Evolutionary conservation across 2,888 invertebrate species (phyloP).

Genomic region (Leptodirus hochenwartii): DNA sequence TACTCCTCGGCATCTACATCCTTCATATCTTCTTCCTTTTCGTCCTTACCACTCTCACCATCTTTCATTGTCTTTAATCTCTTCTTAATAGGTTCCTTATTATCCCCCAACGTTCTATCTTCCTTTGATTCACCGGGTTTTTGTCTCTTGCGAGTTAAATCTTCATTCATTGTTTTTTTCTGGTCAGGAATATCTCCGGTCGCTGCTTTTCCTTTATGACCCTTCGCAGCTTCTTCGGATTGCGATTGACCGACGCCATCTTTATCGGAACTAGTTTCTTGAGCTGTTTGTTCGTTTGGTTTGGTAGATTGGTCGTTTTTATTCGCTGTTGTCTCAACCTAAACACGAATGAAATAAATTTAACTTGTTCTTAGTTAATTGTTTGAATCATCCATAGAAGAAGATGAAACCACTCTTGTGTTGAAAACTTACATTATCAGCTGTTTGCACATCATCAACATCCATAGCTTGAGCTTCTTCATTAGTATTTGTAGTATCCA

Average conservation of each 20-base stretch:
- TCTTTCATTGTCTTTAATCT: conserved; percentile 36
- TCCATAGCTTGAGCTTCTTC: conserved; percentile 28
- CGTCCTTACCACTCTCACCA: conserved; percentile 23
- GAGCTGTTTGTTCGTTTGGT: conserved; percentile 31
- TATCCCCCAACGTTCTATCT: conserved; percentile 48
- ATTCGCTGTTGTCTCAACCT: conserved; percentile 28
- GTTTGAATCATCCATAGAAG: no score
- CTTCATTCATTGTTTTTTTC: conserved; percentile 17
- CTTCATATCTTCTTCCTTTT: conserved; percentile 25
- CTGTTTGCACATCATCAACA: conserved; percentile 25
- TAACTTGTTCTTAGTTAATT: conserved; percentile 6
- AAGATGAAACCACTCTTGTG: no score
- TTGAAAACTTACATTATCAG: conserved; percentile 26
- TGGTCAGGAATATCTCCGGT: conserved; percentile 21
- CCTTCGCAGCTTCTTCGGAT: conserved; percentile 48
- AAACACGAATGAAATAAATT: conserved; percentile 8
- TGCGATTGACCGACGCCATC: conserved; percentile 60
- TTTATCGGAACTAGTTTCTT: conserved; percentile 41
- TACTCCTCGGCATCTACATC: conserved; percentile 34
- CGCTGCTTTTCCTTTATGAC: conserved; percentile 39
- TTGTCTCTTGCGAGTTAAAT: conserved; percentile 34
- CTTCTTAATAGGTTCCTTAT: conserved; percentile 42
- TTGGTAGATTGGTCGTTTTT: conserved; percentile 15
- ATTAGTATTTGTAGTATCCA: conserved; percentile 23
- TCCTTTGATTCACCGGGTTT: conserved; percentile 60